A percentile compares a stretch with the other conserved stretches of the same genome.
phyloP scores from a whole-genome alignment of 2,797 vertebrate species.

The Rhincodon typus region DNA sequence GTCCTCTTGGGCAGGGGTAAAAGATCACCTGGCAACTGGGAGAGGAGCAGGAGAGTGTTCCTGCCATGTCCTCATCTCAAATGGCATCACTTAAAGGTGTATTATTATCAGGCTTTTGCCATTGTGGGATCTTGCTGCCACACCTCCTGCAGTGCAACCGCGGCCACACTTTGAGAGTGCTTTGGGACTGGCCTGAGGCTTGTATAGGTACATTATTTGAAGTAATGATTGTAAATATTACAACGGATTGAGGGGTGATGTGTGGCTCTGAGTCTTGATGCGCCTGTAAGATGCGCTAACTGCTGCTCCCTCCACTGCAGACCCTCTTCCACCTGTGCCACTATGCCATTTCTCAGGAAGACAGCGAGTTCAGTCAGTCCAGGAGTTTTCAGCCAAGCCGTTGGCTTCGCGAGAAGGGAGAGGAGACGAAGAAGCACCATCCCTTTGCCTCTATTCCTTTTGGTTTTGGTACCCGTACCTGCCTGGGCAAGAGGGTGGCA shows the following conservation, averaged over 20 bases:
- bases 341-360: conserved; percentile 61
- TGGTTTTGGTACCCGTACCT: conserved; percentile 65
- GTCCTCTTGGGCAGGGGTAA: neutral
- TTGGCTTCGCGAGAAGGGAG: conserved; percentile 54
- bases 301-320: conserved; percentile 44
- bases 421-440: conserved; percentile 51
- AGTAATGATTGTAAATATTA: neutral
- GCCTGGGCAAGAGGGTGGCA: conserved; percentile 64
- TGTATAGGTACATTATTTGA: neutral
- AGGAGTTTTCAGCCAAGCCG: conserved; percentile 58
- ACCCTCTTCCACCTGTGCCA: conserved; percentile 72
- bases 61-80: too few relatives aligned
- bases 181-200: neutral
- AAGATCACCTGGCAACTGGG: neutral
- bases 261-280: neutral
- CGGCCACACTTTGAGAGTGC: neutral
- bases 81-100: neutral
- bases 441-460: conserved; percentile 69
- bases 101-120: neutral
- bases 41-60: neutral
- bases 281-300: neutral
- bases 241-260: neutral
- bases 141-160: neutral
- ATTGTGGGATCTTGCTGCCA: neutral
- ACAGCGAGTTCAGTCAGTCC: conserved; percentile 54